phyloP scores from a whole-genome alignment of 2,888 invertebrate species.

The Cataglyphis albicans region DNA sequence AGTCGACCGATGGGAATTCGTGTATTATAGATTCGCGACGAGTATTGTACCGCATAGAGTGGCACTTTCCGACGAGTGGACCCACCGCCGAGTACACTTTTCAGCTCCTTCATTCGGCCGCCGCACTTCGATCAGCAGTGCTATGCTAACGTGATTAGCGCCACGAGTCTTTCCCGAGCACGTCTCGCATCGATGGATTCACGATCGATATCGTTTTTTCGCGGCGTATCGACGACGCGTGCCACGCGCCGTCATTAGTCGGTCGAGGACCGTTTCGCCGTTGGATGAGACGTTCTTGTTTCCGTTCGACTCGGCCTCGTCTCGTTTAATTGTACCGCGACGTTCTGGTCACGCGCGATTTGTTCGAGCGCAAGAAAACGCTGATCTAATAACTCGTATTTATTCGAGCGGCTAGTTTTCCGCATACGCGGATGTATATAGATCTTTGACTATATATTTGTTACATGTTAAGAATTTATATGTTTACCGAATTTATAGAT shows the following conservation, averaged over 20 bases:
- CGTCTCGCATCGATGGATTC: slow-evolving; percentile 71
- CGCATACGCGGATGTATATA: neutral
- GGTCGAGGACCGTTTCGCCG: slow-evolving; percentile 50
- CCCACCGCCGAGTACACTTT: slow-evolving; percentile 67
- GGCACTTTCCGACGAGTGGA: slow-evolving; percentile 66
- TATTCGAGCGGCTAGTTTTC: neutral
- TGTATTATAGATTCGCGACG: slow-evolving; percentile 28
- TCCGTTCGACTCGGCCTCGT: slow-evolving; percentile 33
- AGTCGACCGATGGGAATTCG: slow-evolving; percentile 65
- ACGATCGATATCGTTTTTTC: slow-evolving; percentile 53
- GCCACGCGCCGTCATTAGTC: slow-evolving; percentile 44
- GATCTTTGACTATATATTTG: neutral
- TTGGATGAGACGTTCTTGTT: slow-evolving; percentile 49
- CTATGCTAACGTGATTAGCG: slow-evolving; percentile 83
- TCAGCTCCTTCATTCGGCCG: slow-evolving; percentile 64
- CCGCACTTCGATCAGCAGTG: slow-evolving; percentile 69
- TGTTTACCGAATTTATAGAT: neutral
- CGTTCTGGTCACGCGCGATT: slow-evolving; percentile 37
- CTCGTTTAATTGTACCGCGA: slow-evolving; percentile 41
- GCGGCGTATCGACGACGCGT: slow-evolving; percentile 38
- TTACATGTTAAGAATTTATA: neutral
- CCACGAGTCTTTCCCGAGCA: slow-evolving; percentile 77
- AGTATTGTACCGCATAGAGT: slow-evolving; percentile 59
- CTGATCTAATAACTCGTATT: neutral
- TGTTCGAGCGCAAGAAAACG: slow-evolving; percentile 32